These are phyloP conservation scores for Napeogenes sylphis DNA, from an alignment of 2,888 invertebrate genomes.

Conservation along the genomic window DNA sequence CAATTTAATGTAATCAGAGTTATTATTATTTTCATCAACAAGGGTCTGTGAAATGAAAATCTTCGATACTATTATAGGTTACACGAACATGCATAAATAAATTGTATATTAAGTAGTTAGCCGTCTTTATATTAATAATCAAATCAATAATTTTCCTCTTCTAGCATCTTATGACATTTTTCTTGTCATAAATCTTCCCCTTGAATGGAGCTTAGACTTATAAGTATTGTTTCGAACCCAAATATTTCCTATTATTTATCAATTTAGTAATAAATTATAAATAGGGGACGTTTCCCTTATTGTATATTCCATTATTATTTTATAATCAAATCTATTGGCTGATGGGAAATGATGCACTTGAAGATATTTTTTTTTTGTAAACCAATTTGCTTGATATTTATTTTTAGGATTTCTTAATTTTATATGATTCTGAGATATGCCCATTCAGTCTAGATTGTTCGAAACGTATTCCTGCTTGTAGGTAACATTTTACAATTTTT, in stretches of 20 bases:
- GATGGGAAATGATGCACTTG: constrained; percentile 13
- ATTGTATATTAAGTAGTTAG: constrained; percentile 73
- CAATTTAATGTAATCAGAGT: too few species aligned
- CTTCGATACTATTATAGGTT: too few species aligned
- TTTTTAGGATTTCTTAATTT: not conserved
- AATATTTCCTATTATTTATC: constrained; percentile 25
- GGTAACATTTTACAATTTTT: constrained; percentile 47
- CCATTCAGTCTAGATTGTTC: too few species aligned
- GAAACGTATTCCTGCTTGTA: constrained; percentile 37
- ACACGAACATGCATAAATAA: constrained; percentile 61
- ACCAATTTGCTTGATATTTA: too few species aligned
- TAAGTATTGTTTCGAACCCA: constrained; percentile 16
- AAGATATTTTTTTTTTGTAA: too few species aligned
- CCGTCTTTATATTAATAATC: constrained; percentile 48
- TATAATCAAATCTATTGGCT: constrained; percentile 16
- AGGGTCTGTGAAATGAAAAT: too few species aligned
- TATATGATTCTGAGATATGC: too few species aligned
- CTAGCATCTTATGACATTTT: constrained; percentile 35
- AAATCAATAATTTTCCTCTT: constrained; percentile 33
- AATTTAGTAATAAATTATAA: constrained; percentile 26
- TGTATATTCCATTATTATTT: constrained; percentile 26
- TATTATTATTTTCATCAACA: too few species aligned
- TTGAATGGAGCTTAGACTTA: not conserved
- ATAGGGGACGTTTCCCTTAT: constrained; percentile 20
- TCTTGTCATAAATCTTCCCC: constrained; percentile 12